Evolutionary conservation across 2,888 invertebrate species (phyloP).

Genomic region (Plagiodera versicolora): DNA sequence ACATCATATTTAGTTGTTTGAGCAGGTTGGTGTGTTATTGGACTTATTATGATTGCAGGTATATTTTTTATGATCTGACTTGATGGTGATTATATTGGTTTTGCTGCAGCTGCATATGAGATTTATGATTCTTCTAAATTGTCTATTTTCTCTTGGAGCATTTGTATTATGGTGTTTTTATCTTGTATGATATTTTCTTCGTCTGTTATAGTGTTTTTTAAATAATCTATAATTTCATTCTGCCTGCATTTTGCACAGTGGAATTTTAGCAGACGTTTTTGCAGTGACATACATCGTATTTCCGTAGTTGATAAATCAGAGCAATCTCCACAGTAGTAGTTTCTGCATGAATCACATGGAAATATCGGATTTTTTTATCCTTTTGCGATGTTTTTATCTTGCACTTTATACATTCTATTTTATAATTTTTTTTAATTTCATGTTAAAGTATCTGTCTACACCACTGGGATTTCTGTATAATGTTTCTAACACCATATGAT

Average conservation of each 20-base stretch:
- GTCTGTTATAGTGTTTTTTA: background rate
- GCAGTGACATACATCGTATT: constrained; percentile 2
- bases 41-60: constrained; percentile 4
- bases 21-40: constrained; percentile 8
- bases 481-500: too few relatives aligned
- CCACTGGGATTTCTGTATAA: background rate
- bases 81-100: background rate
- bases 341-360: background rate
- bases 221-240: background rate
- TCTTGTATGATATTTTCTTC: background rate
- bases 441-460: background rate
- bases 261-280: constrained; percentile 3
- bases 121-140: background rate
- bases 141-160: background rate
- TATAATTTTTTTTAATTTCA: background rate
- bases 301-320: background rate
- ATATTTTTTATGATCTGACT: constrained; percentile 3
- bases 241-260: constrained; percentile 4
- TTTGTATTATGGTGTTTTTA: too few relatives aligned
- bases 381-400: background rate
- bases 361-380: constrained; percentile 4
- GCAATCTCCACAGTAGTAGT: background rate
- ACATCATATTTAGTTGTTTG: constrained; percentile 2
- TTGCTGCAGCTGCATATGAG: background rate
- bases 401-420: too few relatives aligned